Conservation (phyloP, 2,888 invertebrate species). For the Drosophila austrosaltans region DNA sequence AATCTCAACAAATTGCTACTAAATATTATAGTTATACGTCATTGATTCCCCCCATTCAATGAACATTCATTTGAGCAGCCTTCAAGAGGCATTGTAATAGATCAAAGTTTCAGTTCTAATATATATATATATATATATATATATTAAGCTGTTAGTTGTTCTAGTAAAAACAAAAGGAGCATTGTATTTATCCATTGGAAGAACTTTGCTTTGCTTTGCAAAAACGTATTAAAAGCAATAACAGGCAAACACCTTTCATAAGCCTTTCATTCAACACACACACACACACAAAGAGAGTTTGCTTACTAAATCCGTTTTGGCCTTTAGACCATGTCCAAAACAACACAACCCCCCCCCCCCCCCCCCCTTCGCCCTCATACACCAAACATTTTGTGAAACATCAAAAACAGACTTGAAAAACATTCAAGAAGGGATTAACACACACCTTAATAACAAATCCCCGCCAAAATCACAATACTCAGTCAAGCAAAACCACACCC, state of each 20-base stretch:
- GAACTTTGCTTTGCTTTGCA: no score
- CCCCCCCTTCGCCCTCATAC: neutral
- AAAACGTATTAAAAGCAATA: neutral
- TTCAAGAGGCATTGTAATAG: no score
- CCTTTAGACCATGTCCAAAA: neutral
- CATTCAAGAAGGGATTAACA: constrained; percentile 41
- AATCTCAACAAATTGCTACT: neutral
- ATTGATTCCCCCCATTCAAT: neutral
- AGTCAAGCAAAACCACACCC: constrained; percentile 5
- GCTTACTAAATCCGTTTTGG: neutral
- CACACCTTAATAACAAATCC: constrained; percentile 23
- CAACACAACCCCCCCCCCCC: neutral
- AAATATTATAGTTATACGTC: neutral
- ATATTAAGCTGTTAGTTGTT: no score
- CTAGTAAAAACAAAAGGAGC: neutral
- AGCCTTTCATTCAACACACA: constrained; percentile 3
- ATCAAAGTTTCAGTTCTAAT: no score
- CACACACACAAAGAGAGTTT: no score
- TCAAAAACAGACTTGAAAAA: constrained; percentile 34
- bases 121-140: no score
- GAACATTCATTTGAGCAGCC: no score
- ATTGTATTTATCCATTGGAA: neutral
- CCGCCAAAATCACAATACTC: constrained; percentile 2
- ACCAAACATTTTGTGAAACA: constrained; percentile 30
- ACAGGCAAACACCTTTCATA: constrained; percentile 3